Conservation (phyloP, 1,140 invertebrate species). For the Hyposmocoma kahamanoa region DNA sequence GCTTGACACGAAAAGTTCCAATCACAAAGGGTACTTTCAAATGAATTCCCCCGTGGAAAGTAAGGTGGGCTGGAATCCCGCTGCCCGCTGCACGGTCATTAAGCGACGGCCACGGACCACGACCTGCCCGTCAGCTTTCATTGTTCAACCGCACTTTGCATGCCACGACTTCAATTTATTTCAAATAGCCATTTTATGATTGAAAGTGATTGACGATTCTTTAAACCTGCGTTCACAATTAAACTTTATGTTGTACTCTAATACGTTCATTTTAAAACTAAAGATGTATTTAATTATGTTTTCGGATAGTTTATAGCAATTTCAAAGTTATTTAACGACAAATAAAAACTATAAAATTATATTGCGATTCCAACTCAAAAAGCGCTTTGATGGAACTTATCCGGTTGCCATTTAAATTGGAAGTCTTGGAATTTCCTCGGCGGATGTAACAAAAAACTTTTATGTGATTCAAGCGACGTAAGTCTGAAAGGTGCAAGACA, state of each 20-base stretch:
- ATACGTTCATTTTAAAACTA: not conserved
- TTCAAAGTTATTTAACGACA: not conserved
- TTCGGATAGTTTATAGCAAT: not conserved
- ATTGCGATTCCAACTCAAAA: constrained; percentile 13
- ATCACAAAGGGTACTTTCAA: constrained; percentile 37
- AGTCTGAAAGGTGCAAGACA: constrained; percentile 16
- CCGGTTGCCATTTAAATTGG: constrained; percentile 37
- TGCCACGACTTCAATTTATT: constrained; percentile 30
- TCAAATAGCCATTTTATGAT: constrained; percentile 21
- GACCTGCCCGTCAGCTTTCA: constrained; percentile 43
- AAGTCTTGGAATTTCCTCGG: constrained; percentile 46
- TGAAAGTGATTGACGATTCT: constrained; percentile 33
- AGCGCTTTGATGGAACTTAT: constrained; percentile 31
- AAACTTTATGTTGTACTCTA: not conserved
- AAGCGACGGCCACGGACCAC: constrained; percentile 31
- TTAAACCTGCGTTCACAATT: not conserved
- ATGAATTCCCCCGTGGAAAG: constrained; percentile 48
- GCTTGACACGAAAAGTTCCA: constrained; percentile 14
- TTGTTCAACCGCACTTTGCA: constrained; percentile 45
- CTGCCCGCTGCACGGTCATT: constrained; percentile 35
- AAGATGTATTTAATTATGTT: not conserved
- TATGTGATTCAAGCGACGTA: constrained; percentile 16
- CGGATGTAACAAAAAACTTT: constrained; percentile 36
- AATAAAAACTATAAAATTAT: constrained; percentile 5
- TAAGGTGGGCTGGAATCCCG: constrained; percentile 40